A percentile compares a stretch with the other conserved stretches of the same genome.
phyloP scores from a whole-genome alignment of 2,888 invertebrate genomes.

The Drosophila parthenogenetica region DNA sequence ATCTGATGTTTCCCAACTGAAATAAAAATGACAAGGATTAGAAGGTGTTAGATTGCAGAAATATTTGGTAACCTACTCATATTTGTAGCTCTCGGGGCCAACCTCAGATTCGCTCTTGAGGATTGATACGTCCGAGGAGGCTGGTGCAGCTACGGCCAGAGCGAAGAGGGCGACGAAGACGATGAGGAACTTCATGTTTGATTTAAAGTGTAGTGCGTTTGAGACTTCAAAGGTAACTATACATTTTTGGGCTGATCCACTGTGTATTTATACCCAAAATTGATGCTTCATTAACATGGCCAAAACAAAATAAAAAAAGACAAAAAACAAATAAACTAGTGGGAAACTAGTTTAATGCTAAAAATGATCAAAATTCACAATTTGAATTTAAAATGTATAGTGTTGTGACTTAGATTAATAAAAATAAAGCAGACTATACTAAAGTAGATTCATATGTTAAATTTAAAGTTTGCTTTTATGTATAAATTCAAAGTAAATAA shows the following conservation, averaged over 20 bases:
- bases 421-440: slow-evolving; percentile 1
- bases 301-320: neutral
- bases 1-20: slow-evolving; percentile 67
- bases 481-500: neutral
- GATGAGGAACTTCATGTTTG: slow-evolving; percentile 75
- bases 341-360: slow-evolving; percentile 50
- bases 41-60: neutral
- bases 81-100: slow-evolving; percentile 86
- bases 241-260: slow-evolving; percentile 19
- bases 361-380: slow-evolving; percentile 28
- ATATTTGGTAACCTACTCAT: slow-evolving; percentile 52
- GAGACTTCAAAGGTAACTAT: slow-evolving; percentile 59
- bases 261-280: slow-evolving; percentile 43
- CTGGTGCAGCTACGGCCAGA: slow-evolving; percentile 72
- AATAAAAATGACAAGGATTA: neutral
- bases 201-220: slow-evolving; percentile 39
- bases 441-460: slow-evolving; percentile 5
- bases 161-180: slow-evolving; percentile 78
- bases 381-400: slow-evolving; percentile 25
- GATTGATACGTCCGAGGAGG: neutral
- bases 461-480: neutral
- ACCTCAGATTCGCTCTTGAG: slow-evolving; percentile 51
- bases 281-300: slow-evolving; percentile 10
- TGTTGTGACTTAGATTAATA: neutral
- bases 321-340: slow-evolving; percentile 2